A percentile compares a stretch with the other conserved stretches of the same genome.
Conservation (phyloP, 2,888 invertebrate species). For the Rosalia funebris region DNA sequence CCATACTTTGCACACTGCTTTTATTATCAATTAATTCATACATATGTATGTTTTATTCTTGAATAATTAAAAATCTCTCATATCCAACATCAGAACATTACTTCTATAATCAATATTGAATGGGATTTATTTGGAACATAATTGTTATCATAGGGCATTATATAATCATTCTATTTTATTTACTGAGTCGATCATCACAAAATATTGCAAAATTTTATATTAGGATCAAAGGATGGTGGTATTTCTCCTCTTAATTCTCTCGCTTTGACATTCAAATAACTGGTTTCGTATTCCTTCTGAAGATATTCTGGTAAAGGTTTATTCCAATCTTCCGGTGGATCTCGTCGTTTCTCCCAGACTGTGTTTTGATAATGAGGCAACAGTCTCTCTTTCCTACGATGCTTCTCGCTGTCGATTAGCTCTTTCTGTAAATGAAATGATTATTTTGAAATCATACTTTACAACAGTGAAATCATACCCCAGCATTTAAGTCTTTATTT, state of each 20-base stretch:
- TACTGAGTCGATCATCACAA: slow-evolving; percentile 30
- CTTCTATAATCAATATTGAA: too few species aligned
- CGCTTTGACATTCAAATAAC: slow-evolving; percentile 74
- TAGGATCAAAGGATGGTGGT: slow-evolving; percentile 45
- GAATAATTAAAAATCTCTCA: too few species aligned
- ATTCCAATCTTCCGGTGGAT: slow-evolving; percentile 85
- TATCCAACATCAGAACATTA: too few species aligned
- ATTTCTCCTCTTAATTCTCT: slow-evolving; percentile 68
- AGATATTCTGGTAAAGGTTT: slow-evolving; percentile 83
- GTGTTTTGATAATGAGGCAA: slow-evolving; percentile 77
- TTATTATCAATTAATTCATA: too few species aligned
- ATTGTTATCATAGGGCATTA: too few species aligned
- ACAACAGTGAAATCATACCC: slow-evolving; percentile 67
- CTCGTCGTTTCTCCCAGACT: slow-evolving; percentile 79
- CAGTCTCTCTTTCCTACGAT: slow-evolving; percentile 72
- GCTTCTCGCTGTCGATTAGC: slow-evolving; percentile 77
- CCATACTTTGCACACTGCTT: too few species aligned
- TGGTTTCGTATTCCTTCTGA: slow-evolving; percentile 72
- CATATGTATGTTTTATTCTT: too few species aligned
- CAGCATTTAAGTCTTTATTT: slow-evolving; percentile 72
- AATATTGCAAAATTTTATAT: slow-evolving; percentile 42
- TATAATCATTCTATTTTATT: too few species aligned
- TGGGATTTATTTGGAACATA: too few species aligned
- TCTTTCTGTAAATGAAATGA: slow-evolving; percentile 47
- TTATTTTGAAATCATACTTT: not conserved